These are phyloP conservation scores for Potorous gilbertii DNA, from an alignment of 2,797 vertebrate genomes.

Conservation along the genomic window DNA sequence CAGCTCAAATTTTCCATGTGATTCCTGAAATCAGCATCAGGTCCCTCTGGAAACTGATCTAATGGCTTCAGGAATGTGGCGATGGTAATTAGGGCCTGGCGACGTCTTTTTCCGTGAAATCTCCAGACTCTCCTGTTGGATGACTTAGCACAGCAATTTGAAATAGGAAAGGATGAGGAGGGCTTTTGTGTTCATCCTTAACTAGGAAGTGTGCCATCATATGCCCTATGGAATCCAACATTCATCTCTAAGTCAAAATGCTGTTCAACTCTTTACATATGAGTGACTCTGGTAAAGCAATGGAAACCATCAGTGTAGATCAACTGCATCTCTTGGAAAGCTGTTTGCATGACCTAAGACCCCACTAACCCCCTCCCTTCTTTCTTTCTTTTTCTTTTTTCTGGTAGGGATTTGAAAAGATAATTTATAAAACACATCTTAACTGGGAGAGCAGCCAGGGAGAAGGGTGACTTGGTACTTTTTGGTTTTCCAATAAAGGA, in stretches of 20 bases:
- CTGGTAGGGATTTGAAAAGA: neutral
- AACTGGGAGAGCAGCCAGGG: neutral
- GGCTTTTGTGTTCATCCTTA: constrained; percentile 26
- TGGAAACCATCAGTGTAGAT: neutral
- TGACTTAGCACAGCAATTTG: constrained; percentile 75
- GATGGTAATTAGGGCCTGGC: constrained; percentile 81
- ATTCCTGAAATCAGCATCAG: constrained; percentile 82
- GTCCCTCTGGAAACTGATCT: constrained; percentile 87
- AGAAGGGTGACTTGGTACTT: neutral
- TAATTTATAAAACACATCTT: neutral
- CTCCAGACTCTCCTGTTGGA: constrained; percentile 71
- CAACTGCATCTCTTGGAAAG: neutral
- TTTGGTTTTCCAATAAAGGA: neutral
- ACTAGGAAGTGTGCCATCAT: constrained; percentile 66
- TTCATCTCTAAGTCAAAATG: neutral
- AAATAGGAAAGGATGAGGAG: constrained; percentile 66
- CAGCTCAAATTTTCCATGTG: constrained; percentile 86
- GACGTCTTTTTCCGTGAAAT: constrained; percentile 75
- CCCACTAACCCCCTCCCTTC: neutral
- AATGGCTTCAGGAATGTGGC: constrained; percentile 84
- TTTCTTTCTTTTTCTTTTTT: neutral
- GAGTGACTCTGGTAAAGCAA: neutral
- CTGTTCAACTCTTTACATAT: neutral
- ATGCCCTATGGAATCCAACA: neutral
- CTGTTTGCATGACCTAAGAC: neutral